Conservation (phyloP, 2,113 vertebrate species). For the Thalassarche chlororhynchos region DNA sequence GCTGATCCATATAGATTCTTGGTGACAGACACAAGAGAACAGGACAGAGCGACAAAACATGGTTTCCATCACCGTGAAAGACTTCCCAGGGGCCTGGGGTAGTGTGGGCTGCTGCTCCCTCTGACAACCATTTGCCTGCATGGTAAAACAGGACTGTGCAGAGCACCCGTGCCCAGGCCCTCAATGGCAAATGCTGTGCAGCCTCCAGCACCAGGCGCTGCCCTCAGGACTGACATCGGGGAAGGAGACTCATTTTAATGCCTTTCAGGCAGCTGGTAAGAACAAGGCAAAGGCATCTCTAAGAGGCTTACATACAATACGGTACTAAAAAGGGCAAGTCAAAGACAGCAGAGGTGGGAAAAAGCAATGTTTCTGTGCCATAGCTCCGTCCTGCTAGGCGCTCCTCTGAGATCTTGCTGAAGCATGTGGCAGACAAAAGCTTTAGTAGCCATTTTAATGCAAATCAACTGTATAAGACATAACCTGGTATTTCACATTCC, state of each 20-base stretch:
- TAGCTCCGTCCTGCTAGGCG: neutral
- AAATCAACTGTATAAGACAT: neutral
- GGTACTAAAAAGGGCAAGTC: neutral
- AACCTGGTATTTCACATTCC: neutral
- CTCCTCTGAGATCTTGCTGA: slow-evolving; percentile 6
- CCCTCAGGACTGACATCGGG: neutral
- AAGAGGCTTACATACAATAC: neutral
- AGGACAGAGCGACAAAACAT: neutral
- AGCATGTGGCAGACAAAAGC: neutral
- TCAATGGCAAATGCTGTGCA: neutral
- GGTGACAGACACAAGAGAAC: neutral
- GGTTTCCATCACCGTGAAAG: neutral
- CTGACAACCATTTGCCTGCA: neutral
- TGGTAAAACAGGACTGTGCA: neutral
- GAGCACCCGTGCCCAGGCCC: neutral
- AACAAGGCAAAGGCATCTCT: neutral
- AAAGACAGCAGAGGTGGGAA: neutral
- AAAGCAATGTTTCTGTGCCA: neutral
- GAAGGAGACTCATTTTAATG: neutral
- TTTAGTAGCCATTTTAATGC: slow-evolving; percentile 16
- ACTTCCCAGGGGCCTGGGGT: neutral
- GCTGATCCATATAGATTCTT: neutral
- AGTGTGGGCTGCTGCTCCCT: neutral
- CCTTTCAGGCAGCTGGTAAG: neutral
- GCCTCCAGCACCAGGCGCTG: neutral